These are phyloP conservation scores for Salticus scenicus DNA, from an alignment of 2,888 invertebrate species.

Conservation along the genomic window DNA sequence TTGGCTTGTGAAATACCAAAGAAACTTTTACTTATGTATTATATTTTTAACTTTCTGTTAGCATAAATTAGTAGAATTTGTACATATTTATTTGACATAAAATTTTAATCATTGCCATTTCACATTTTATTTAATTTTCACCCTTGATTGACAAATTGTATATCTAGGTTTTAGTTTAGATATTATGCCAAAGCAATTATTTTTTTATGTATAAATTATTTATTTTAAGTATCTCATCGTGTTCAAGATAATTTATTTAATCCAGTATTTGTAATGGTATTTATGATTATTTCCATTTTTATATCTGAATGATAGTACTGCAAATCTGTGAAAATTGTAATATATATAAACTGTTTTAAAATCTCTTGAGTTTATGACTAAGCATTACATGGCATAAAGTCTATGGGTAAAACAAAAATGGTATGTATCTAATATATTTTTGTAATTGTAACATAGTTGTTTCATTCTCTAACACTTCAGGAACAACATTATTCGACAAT, in stretches of 20 bases:
- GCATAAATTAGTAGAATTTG: neutral
- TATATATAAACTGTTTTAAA: too few relatives aligned
- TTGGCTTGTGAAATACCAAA: slow-evolving; percentile 32
- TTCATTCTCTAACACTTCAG: neutral
- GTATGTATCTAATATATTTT: neutral
- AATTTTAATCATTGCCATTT: neutral
- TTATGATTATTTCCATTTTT: neutral
- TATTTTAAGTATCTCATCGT: neutral
- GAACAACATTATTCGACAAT: neutral
- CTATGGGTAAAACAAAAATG: too few relatives aligned
- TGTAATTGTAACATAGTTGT: slow-evolving; percentile 3
- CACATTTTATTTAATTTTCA: neutral
- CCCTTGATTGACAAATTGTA: neutral
- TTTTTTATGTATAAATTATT: slow-evolving; percentile 14
- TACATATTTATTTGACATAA: slow-evolving; percentile 8
- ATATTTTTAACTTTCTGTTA: slow-evolving; percentile 19
- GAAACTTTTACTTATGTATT: slow-evolving; percentile 33
- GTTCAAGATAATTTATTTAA: neutral
- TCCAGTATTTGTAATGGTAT: neutral
- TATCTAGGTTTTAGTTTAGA: neutral
- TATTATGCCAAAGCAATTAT: neutral
- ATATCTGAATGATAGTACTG: too few relatives aligned
- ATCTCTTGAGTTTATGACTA: neutral
- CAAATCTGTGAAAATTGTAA: too few relatives aligned
- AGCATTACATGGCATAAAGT: neutral